A percentile compares a stretch with the other conserved stretches of the same genome.
Evolutionary conservation across 2,797 vertebrate genomes (phyloP).

Genomic region (Psittacula derbiana): DNA sequence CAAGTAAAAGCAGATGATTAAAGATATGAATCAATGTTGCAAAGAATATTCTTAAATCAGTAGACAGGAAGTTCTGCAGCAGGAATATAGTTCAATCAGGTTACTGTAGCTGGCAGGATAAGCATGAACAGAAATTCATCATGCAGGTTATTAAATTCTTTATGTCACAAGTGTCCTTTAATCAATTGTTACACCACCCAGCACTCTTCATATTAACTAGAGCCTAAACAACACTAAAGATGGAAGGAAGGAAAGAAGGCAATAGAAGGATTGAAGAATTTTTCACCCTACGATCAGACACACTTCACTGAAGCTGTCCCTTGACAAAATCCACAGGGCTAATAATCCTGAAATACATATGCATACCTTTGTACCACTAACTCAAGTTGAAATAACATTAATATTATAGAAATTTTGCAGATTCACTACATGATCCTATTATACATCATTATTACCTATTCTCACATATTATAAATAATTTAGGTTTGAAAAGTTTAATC

Average conservation of each 20-base stretch:
- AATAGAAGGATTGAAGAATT: not conserved
- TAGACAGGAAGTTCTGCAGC: not conserved
- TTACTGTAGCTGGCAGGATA: not conserved
- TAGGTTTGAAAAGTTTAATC: not conserved
- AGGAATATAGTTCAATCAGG: not conserved
- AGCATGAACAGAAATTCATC: not conserved
- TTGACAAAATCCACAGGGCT: not conserved
- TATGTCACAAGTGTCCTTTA: not conserved
- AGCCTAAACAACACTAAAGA: not conserved
- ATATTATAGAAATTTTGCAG: not conserved
- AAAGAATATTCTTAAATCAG: not conserved
- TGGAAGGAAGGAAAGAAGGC: not conserved
- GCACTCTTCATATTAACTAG: not conserved
- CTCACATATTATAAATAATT: not conserved
- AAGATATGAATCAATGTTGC: not conserved
- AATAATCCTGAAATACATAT: not conserved
- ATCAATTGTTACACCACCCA: not conserved
- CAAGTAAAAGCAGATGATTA: not conserved
- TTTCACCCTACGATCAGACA: not conserved
- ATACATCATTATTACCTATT: not conserved
- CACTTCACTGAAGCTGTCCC: not conserved
- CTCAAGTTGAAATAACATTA: not conserved
- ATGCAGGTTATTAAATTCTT: not conserved
- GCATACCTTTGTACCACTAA: not conserved
- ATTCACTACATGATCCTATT: not conserved